These are phyloP conservation scores for Leucopsar rothschildi DNA, from an alignment of 2,113 vertebrate species.

Conservation along the genomic window DNA sequence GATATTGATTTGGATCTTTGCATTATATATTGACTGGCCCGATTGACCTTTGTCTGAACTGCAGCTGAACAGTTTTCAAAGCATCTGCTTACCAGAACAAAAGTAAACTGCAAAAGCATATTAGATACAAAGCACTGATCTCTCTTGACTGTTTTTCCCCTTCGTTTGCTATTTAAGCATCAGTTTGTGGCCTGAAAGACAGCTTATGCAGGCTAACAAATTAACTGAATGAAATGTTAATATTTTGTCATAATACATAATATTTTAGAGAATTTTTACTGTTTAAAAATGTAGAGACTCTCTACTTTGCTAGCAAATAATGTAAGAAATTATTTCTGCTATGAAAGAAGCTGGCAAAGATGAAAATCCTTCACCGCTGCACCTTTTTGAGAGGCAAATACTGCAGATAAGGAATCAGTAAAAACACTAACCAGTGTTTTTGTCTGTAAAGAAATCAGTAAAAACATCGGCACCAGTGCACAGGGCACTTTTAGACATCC, in stretches of 20 bases:
- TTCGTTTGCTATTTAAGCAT: not conserved
- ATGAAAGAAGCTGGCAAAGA: not conserved
- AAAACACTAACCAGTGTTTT: not conserved
- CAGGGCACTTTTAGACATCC: not conserved
- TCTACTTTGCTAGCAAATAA: not conserved
- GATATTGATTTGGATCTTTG: not conserved
- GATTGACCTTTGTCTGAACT: slow-evolving; percentile 13
- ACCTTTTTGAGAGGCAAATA: not conserved
- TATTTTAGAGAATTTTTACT: not conserved
- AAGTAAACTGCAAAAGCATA: slow-evolving; percentile 26
- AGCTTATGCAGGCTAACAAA: not conserved
- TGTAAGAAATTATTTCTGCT: not conserved
- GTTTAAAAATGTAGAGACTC: not conserved
- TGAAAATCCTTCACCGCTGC: not conserved
- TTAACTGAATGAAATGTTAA: not conserved
- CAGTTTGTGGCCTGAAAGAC: not conserved
- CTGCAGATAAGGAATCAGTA: not conserved
- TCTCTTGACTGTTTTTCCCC: not conserved
- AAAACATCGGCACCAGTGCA: not conserved
- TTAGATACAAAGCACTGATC: slow-evolving; percentile 4
- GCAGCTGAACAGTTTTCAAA: slow-evolving; percentile 18
- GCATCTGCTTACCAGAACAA: slow-evolving; percentile 13
- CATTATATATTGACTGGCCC: not conserved
- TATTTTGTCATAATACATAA: not conserved
- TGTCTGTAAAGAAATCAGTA: not conserved